Conservation (phyloP, 2,888 invertebrate species). For the Drosophila pseudotakahashii region DNA sequence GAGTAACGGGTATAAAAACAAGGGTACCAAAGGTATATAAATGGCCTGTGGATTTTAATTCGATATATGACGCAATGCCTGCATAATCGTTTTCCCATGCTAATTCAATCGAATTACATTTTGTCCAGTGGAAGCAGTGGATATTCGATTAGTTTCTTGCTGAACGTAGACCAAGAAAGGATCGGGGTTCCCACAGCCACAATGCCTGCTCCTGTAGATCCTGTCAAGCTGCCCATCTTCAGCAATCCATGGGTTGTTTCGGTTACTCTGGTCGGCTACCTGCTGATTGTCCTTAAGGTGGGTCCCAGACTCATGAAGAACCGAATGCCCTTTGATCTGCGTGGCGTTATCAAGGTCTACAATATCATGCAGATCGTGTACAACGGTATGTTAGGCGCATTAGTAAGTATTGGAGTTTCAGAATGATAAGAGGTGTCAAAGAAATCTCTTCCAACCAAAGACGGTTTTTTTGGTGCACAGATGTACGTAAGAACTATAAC, state of each 20-base stretch:
- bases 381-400: constrained; percentile 25
- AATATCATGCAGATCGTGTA: constrained; percentile 45
- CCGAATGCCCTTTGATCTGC: constrained; percentile 4
- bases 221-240: constrained; percentile 1
- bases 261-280: neutral
- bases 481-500: too few species aligned
- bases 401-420: constrained; percentile 27
- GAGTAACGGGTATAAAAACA: neutral
- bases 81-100: too few species aligned
- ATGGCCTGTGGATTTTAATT: too few species aligned
- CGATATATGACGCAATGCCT: too few species aligned
- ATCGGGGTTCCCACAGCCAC: neutral
- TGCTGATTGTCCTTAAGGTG: constrained; percentile 8
- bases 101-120: too few species aligned
- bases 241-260: neutral
- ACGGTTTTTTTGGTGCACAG: too few species aligned
- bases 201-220: constrained; percentile 11
- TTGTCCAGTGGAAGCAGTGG: neutral
- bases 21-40: neutral
- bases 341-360: constrained; percentile 22
- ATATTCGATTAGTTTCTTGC: neutral
- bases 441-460: too few species aligned
- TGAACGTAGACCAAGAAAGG: neutral
- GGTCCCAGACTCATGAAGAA: constrained; percentile 8
- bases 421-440: neutral